Percentiles rank a stretch among this genome's conserved stretches.
These are phyloP conservation scores for Noctua janthina DNA, from an alignment of 2,888 invertebrate species.

Conservation along the genomic window DNA sequence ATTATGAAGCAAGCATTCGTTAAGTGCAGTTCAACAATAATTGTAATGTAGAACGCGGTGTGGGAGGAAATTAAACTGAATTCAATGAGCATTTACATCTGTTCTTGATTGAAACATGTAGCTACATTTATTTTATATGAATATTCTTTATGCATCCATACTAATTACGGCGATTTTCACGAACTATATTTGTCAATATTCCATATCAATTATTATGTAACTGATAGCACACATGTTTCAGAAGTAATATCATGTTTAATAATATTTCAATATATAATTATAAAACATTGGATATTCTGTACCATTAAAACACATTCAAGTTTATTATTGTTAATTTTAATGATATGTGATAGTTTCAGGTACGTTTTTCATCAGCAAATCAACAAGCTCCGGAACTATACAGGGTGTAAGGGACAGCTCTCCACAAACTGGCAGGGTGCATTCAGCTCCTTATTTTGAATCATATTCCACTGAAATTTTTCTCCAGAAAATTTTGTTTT, in stretches of 20 bases:
- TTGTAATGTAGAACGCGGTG: conserved; percentile 15
- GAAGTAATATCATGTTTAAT: not conserved
- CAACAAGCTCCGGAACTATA: not conserved
- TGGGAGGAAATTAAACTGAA: conserved; percentile 41
- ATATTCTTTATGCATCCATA: not conserved
- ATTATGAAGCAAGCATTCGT: conserved; percentile 10
- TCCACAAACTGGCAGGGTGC: no score
- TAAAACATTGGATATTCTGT: no score
- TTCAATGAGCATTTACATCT: conserved; percentile 37
- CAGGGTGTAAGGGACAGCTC: no score
- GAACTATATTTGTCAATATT: not conserved
- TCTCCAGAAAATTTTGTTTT: no score
- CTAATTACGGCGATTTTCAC: not conserved
- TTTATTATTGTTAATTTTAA: not conserved
- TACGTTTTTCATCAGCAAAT: not conserved
- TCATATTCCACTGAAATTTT: no score
- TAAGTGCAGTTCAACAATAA: conserved; percentile 25
- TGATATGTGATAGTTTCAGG: not conserved
- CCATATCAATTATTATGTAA: not conserved
- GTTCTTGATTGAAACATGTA: conserved; percentile 18
- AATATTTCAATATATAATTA: no score
- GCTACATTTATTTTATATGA: no score
- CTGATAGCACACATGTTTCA: not conserved
- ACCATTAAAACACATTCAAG: not conserved
- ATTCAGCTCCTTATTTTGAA: no score